A percentile compares a stretch with the other conserved stretches of the same genome.
These are phyloP conservation scores for Etheostoma spectabile DNA, from an alignment of 2,113 vertebrate species.

Conservation along the genomic window DNA sequence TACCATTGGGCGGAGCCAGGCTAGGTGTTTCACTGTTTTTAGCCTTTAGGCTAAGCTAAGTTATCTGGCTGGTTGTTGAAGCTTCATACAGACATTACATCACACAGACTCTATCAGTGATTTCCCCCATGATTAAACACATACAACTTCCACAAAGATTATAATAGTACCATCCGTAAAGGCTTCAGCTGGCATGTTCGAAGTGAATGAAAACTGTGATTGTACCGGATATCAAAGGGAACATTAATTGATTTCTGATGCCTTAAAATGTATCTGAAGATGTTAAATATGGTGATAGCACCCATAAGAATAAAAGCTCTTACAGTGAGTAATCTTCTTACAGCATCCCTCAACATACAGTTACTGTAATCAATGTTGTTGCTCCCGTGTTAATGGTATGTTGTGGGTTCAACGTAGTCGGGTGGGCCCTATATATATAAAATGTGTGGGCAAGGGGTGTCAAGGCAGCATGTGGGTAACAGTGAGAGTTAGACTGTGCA, in stretches of 20 bases:
- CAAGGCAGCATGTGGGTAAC: slow-evolving; percentile 43
- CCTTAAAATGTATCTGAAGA: neutral
- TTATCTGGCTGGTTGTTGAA: neutral
- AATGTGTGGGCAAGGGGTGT: slow-evolving; percentile 49
- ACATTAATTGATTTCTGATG: neutral
- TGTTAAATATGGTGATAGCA: neutral
- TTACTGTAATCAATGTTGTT: slow-evolving; percentile 21
- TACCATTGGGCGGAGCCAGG: no score
- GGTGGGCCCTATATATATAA: slow-evolving; percentile 49
- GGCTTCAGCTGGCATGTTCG: neutral
- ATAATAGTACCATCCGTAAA: neutral
- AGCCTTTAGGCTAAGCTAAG: neutral
- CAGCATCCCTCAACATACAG: neutral
- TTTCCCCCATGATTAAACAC: neutral
- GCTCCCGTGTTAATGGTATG: slow-evolving; percentile 16
- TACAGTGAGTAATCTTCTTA: neutral
- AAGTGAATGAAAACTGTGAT: neutral
- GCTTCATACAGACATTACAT: neutral
- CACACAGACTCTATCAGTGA: neutral
- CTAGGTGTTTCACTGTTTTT: neutral
- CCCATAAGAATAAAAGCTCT: neutral
- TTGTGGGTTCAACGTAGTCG: slow-evolving; percentile 27
- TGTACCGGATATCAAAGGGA: neutral
- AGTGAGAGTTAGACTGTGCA: slow-evolving; percentile 22
- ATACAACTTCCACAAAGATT: neutral